A percentile compares a stretch with the other conserved stretches of the same genome.
phyloP scores from a whole-genome alignment of 2,888 invertebrate genomes.

The Ormyrus pomaceus region DNA sequence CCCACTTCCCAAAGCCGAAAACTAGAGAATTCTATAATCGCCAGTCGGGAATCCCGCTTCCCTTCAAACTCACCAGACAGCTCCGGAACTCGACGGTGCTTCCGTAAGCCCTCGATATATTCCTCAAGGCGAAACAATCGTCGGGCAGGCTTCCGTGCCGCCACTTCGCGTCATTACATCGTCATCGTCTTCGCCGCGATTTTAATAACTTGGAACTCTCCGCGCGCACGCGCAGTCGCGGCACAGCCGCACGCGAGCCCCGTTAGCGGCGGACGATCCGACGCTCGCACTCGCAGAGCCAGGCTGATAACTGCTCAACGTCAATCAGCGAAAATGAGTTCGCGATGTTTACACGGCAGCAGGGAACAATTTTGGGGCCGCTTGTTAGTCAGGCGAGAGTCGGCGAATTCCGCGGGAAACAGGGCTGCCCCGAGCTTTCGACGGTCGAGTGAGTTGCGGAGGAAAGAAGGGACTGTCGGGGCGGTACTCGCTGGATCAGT shows the following conservation, averaged over 20 bases:
- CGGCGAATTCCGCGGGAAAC: slow-evolving; percentile 21
- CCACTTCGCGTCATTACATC: background rate
- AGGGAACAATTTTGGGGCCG: background rate
- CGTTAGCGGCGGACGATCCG: slow-evolving; percentile 21
- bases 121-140: too few species aligned
- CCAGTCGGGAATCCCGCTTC: too few species aligned
- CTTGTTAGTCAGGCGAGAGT: slow-evolving; percentile 22
- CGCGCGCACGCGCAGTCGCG: slow-evolving; percentile 61
- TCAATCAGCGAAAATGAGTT: slow-evolving; percentile 44
- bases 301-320: slow-evolving; percentile 6
- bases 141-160: background rate
- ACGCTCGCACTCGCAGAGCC: slow-evolving; percentile 43
- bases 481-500: too few species aligned
- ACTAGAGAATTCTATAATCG: too few species aligned
- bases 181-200: background rate
- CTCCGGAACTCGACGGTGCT: too few species aligned
- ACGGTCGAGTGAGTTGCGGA: background rate
- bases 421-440: background rate
- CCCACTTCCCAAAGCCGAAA: too few species aligned
- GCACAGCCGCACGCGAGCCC: slow-evolving; percentile 66
- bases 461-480: background rate
- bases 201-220: background rate
- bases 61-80: too few species aligned
- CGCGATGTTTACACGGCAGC: slow-evolving; percentile 43
- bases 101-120: too few species aligned